Conservation (phyloP, 2,113 vertebrate species). For the Amphiprion ocellaris region DNA sequence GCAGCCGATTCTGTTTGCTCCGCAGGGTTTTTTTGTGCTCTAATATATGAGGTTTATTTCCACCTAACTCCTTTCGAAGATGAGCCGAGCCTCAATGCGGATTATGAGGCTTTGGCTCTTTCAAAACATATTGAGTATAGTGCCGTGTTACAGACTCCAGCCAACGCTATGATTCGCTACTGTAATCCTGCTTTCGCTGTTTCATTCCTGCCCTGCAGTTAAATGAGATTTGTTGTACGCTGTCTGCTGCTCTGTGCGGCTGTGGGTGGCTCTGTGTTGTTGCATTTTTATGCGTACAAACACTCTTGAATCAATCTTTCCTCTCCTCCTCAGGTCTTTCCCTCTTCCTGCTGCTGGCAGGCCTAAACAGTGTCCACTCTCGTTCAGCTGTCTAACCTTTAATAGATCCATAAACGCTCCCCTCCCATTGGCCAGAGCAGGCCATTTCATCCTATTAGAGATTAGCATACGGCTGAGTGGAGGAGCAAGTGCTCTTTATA, state of each 20-base stretch:
- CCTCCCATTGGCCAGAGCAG: constrained; percentile 70
- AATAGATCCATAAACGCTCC: constrained; percentile 73
- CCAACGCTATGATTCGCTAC: constrained; percentile 32
- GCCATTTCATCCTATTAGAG: constrained; percentile 78
- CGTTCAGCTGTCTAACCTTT: constrained; percentile 69
- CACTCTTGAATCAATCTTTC: constrained; percentile 29
- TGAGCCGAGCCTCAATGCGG: constrained; percentile 50
- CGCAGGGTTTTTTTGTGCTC: constrained; percentile 47
- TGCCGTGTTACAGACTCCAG: constrained; percentile 51
- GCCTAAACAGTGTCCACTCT: constrained; percentile 53
- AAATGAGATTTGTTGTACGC: constrained; percentile 63
- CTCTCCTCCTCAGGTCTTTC: constrained; percentile 6
- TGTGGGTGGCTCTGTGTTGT: constrained; percentile 16
- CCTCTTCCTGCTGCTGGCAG: constrained; percentile 6
- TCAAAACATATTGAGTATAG: constrained; percentile 65
- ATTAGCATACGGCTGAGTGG: constrained; percentile 79
- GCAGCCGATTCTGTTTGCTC: constrained; percentile 60
- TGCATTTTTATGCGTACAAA: constrained; percentile 41
- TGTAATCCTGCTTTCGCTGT: constrained; percentile 65
- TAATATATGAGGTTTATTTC: constrained; percentile 70
- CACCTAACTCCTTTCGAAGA: constrained; percentile 66
- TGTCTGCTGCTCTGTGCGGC: constrained; percentile 2
- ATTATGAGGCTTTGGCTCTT: constrained; percentile 74
- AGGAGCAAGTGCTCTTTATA: constrained; percentile 82
- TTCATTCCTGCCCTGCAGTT: constrained; percentile 60